Percentiles rank a stretch among this genome's conserved stretches.
Evolutionary conservation across 2,113 vertebrate species (phyloP).

Genomic region (Xyrauchen texanus): DNA sequence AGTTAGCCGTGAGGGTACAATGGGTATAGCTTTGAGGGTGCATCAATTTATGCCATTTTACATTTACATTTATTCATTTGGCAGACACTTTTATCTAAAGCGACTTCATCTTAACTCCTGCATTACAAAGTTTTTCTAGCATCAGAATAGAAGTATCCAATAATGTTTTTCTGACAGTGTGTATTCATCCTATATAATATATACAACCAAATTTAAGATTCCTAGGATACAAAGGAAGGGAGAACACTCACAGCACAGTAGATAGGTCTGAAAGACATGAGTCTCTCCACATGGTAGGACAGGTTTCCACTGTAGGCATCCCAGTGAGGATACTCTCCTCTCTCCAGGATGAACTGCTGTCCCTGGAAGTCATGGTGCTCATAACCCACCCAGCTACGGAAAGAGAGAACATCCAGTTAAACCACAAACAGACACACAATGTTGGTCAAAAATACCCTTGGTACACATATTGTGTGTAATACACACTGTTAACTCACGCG

Average conservation of each 20-base stretch:
- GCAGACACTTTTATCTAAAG: too few species aligned
- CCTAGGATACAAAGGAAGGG: not conserved
- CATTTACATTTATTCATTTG: too few species aligned
- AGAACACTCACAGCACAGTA: conserved; percentile 75
- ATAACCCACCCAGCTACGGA: conserved; percentile 84
- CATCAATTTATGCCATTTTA: too few species aligned
- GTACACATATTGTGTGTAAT: not conserved
- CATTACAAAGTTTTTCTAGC: too few species aligned
- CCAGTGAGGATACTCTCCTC: conserved; percentile 91
- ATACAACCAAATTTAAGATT: not conserved
- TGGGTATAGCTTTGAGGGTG: too few species aligned
- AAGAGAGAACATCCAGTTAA: conserved; percentile 16
- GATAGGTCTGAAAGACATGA: conserved; percentile 81
- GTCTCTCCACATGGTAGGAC: conserved; percentile 79
- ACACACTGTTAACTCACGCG: conserved; percentile 69
- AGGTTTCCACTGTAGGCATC: conserved; percentile 84
- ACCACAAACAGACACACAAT: conserved; percentile 14
- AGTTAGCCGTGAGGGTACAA: too few species aligned
- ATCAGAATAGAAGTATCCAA: too few species aligned
- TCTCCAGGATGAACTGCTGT: conserved; percentile 95
- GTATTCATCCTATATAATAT: not conserved
- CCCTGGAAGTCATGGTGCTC: conserved; percentile 94
- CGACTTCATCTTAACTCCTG: too few species aligned
- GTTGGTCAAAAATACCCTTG: not conserved
- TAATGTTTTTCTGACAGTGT: too few species aligned